Percentiles rank a stretch among this genome's conserved stretches.
phyloP scores from a whole-genome alignment of 2,888 invertebrate species.

The Rosalia funebris region DNA sequence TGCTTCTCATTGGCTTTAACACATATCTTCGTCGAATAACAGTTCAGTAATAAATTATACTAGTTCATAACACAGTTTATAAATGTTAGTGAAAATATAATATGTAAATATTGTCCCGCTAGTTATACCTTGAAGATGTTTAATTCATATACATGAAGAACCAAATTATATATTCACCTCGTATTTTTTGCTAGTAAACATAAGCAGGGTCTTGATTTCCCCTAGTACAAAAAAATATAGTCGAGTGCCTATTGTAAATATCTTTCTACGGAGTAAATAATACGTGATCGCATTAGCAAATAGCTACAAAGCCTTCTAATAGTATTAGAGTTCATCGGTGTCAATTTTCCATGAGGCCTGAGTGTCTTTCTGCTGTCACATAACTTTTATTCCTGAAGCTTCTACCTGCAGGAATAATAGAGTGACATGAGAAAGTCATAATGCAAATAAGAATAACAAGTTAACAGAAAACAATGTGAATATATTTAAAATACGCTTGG shows the following conservation, averaged over 20 bases:
- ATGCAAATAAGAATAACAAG: no score
- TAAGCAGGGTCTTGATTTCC: neutral
- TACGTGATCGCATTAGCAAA: conserved; percentile 39
- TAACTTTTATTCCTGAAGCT: conserved; percentile 8
- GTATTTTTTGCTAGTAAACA: neutral
- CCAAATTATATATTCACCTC: neutral
- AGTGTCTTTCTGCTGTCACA: neutral
- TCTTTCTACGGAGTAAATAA: conserved; percentile 37
- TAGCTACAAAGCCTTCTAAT: conserved; percentile 33
- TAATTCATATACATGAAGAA: no score
- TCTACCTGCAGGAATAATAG: neutral
- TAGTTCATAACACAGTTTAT: no score
- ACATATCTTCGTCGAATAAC: no score
- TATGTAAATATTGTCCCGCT: no score
- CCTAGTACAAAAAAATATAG: conserved; percentile 6
- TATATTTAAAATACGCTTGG: no score
- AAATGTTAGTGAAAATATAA: no score
- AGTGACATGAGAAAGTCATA: neutral
- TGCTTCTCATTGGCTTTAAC: no score
- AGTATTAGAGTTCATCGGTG: conserved; percentile 37
- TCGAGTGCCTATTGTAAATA: neutral
- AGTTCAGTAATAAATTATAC: no score
- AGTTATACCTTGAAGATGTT: no score
- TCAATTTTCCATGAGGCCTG: conserved; percentile 34
- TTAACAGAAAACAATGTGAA: no score